Base-by-base conservation (phyloP, 2,888 invertebrate genomes). In the Phortica magna region DNA sequence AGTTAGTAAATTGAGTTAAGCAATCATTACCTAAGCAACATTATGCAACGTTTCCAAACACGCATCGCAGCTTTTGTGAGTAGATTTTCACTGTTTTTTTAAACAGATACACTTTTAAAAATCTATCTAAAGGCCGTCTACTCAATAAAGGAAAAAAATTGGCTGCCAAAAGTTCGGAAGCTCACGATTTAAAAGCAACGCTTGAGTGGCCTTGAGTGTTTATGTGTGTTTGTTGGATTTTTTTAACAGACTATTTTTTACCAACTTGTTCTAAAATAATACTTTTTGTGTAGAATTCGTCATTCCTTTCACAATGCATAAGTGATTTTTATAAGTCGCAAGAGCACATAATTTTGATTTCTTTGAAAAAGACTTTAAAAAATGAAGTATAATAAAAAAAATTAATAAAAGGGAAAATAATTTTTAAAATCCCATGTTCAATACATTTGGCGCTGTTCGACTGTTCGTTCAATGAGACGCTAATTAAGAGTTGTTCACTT, bases 401-500 rank as follows among this genome's bases (percentile, higher is more conserved):
- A 31, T 31, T 4, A 31, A 31, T 31, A 31, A 31, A 31, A 31
- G 31, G 31, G 67, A n/a, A 42, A 22, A n/a, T 7, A 6, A 12
- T 41, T 31, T 3, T 5, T 67, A 19, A 61, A 61, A 22, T 10
- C 61, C 6, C 61, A 61, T 61, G 19, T 22, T 5, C 4, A 22
- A 39, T 64, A 39, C 42, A 74, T 77, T 78, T 76, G 81, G 14
- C 31, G 39, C 42, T 19, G 42, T n/a, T n/a, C n/a, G n/a, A 14
- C 73, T n/a, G 17, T 61, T 39, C 42, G 12, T 19, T 48, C 61
- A 81, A 76, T 81, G 81, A 80, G 78, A 82, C 87, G 89, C 88
- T 89, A 89, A 89, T 89, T 89, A 89, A 78, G 82, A 79, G 88
- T 83, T 84, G 83, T 83, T 82, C 75, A 67, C 76, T 73, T 76